Percentiles rank a stretch among this genome's conserved stretches.
Conservation (phyloP, 2,113 vertebrate genomes). For the Mustela lutreola region DNA sequence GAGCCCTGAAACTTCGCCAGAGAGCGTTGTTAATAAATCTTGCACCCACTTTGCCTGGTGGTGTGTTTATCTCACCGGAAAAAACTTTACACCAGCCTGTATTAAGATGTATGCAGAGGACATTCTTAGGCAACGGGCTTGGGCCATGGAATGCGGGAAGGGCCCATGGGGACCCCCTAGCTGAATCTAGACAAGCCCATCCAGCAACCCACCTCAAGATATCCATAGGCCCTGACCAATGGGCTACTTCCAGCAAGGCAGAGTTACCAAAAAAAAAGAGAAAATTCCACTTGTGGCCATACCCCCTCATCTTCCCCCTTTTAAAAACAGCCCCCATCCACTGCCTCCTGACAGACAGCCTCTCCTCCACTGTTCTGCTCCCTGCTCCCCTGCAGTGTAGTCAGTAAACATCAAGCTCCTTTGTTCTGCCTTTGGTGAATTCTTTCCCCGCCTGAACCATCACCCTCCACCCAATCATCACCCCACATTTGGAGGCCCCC, state of each 20-base stretch:
- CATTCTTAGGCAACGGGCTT: neutral
- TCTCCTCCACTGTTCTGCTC: neutral
- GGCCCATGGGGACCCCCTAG: neutral
- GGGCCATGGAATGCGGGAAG: neutral
- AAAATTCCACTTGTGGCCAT: neutral
- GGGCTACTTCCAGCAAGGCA: neutral
- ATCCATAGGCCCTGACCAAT: neutral
- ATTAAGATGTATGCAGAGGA: neutral
- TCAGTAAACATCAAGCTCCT: neutral
- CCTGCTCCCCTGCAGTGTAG: neutral
- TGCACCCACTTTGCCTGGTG: too few relatives aligned
- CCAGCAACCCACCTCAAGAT: neutral
- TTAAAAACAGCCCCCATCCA: neutral
- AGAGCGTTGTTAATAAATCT: too few relatives aligned
- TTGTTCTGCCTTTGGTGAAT: neutral
- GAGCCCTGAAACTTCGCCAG: too few relatives aligned
- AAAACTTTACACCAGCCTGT: neutral
- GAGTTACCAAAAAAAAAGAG: neutral
- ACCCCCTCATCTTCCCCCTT: neutral
- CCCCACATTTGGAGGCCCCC: neutral
- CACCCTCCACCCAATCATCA: neutral
- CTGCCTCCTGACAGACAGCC: neutral
- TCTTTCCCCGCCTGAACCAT: neutral
- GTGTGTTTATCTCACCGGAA: too few relatives aligned
- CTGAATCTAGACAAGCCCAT: neutral